phyloP scores from a whole-genome alignment of 2,113 vertebrate genomes.

The Hassar affinis region DNA sequence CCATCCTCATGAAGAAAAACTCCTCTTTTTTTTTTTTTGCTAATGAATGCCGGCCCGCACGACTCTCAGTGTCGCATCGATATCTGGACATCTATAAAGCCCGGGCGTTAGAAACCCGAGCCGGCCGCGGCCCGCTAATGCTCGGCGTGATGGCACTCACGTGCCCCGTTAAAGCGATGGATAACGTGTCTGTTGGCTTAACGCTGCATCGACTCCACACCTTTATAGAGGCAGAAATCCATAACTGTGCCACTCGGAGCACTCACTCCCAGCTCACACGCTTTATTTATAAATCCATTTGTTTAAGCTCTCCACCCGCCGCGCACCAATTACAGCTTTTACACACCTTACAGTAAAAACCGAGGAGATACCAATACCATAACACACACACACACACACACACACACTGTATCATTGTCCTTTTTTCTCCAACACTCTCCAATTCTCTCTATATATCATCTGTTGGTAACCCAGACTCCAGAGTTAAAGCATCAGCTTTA shows the following conservation, averaged over 20 bases:
- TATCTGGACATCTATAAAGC: constrained; percentile 64
- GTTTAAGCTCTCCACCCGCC: neutral
- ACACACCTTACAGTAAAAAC: neutral
- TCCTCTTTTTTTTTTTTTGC: constrained; percentile 48
- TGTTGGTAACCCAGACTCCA: too few relatives aligned
- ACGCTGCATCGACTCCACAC: constrained; percentile 68
- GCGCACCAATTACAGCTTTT: neutral
- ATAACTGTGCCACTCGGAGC: constrained; percentile 69
- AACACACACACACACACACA: neutral
- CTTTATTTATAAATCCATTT: constrained; percentile 61
- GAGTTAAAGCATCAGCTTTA: too few relatives aligned
- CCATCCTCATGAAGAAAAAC: constrained; percentile 54
- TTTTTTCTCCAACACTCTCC: too few relatives aligned
- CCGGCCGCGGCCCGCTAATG: constrained; percentile 55
- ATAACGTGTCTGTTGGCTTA: constrained; percentile 53
- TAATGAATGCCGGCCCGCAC: constrained; percentile 61
- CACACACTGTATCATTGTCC: too few relatives aligned
- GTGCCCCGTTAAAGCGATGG: constrained; percentile 67
- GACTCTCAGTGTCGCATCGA: constrained; percentile 63
- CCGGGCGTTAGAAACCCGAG: constrained; percentile 70
- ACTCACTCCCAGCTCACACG: constrained; percentile 60
- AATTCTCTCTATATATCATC: too few relatives aligned
- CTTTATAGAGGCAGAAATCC: constrained; percentile 72
- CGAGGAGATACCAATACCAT: neutral
- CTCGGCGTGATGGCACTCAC: constrained; percentile 64